Evolutionary conservation across 2,113 vertebrate genomes (phyloP).

Genomic region (Oryctolagus cuniculus): DNA sequence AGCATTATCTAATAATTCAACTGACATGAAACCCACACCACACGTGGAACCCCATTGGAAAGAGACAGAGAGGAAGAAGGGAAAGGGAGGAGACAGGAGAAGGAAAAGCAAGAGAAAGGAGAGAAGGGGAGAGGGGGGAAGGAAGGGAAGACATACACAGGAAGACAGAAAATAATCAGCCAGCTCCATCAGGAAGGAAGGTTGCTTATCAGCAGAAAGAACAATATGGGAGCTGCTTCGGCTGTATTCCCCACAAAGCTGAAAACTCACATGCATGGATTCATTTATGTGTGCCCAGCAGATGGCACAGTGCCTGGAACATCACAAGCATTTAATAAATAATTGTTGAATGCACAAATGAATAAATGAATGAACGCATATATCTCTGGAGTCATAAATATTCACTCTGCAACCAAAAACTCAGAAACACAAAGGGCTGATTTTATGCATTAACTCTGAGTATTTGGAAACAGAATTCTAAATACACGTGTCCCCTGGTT

Average conservation of each 20-base stretch:
- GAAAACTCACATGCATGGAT: background rate
- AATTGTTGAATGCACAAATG: slow-evolving; percentile 31
- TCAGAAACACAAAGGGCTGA: slow-evolving; percentile 37
- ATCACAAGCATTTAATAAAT: slow-evolving; percentile 37
- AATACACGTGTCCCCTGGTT: background rate
- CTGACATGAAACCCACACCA: slow-evolving; percentile 28
- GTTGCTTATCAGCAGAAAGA: slow-evolving; percentile 13
- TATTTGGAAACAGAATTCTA: slow-evolving; percentile 49
- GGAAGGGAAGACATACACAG: background rate
- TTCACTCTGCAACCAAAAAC: slow-evolving; percentile 60
- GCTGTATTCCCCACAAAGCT: background rate
- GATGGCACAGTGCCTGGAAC: slow-evolving; percentile 1
- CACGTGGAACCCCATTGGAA: background rate
- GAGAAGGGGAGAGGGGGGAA: background rate
- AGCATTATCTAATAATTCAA: slow-evolving; percentile 34
- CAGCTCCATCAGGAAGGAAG: background rate
- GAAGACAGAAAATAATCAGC: background rate
- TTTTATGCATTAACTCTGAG: slow-evolving; percentile 45
- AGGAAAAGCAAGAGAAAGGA: background rate
- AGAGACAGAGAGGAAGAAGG: background rate
- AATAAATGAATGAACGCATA: slow-evolving; percentile 18
- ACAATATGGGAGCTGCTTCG: background rate
- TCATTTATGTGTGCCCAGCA: background rate
- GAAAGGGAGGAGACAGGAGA: background rate
- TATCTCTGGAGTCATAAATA: slow-evolving; percentile 64